Percentiles rank a stretch among this genome's conserved stretches.
Evolutionary conservation across 2,888 invertebrate genomes (phyloP).

Genomic region (Neoascia interrupta): DNA sequence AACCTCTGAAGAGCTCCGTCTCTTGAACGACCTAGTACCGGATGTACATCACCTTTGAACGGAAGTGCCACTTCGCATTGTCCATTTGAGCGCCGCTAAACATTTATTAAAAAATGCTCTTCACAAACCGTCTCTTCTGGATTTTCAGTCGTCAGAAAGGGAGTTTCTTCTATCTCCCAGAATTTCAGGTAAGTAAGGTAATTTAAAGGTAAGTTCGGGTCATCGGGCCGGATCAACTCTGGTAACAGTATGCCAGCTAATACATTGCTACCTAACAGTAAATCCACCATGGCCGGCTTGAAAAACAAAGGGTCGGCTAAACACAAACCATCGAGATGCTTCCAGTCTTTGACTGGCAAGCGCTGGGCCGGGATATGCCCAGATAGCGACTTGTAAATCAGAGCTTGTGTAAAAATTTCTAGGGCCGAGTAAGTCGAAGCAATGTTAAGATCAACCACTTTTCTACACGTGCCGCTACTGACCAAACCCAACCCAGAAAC

Average conservation of each 20-base stretch:
- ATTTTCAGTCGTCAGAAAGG: neutral
- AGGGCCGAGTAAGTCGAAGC: slow-evolving; percentile 6
- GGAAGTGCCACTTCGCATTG: slow-evolving; percentile 17
- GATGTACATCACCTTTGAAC: no score
- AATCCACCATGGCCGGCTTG: slow-evolving; percentile 4
- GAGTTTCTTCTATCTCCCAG: slow-evolving; percentile 17
- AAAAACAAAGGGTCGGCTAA: slow-evolving; percentile 11
- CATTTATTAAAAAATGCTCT: neutral
- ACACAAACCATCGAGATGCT: slow-evolving; percentile 1
- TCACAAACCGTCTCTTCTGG: neutral
- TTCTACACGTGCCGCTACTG: slow-evolving; percentile 17
- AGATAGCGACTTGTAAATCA: slow-evolving; percentile 1
- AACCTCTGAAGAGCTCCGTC: neutral
- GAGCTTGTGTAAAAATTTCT: neutral
- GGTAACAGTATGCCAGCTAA: neutral
- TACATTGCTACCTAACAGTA: no score
- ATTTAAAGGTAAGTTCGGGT: slow-evolving; percentile 8
- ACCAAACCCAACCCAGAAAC: slow-evolving; percentile 22
- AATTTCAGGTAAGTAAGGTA: slow-evolving; percentile 8
- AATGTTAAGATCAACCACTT: slow-evolving; percentile 7
- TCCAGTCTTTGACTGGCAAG: neutral
- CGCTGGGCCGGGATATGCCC: neutral
- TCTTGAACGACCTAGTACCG: neutral
- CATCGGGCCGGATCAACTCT: neutral
- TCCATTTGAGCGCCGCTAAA: slow-evolving; percentile 2